Percentiles rank a stretch among this genome's conserved stretches.
Evolutionary conservation across 1,140 invertebrate species (phyloP).

Genomic region (Drosophila subobscura): DNA sequence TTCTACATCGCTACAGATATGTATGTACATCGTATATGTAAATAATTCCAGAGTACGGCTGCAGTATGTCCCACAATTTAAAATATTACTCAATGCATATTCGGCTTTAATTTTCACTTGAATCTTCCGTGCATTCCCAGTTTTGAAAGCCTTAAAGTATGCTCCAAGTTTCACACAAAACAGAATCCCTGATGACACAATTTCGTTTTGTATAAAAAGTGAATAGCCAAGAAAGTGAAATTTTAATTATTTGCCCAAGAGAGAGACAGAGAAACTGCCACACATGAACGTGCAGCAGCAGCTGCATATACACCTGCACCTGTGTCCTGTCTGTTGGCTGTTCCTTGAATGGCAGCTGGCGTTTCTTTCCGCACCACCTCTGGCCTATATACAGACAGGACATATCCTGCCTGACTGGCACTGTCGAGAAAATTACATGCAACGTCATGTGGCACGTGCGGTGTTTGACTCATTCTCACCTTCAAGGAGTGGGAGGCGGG

Average conservation of each 20-base stretch:
- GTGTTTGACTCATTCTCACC: constrained; percentile 76
- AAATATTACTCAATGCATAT: not conserved
- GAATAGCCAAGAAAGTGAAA: constrained; percentile 82
- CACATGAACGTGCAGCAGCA: not conserved
- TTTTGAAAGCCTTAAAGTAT: constrained; percentile 39
- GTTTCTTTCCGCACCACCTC: constrained; percentile 20
- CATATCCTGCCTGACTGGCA: constrained; percentile 54
- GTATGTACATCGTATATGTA: too few species aligned
- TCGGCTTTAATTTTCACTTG: constrained; percentile 23
- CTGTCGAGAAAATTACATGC: constrained; percentile 77
- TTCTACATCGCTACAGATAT: too few species aligned
- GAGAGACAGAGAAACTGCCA: not conserved
- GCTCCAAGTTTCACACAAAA: constrained; percentile 19
- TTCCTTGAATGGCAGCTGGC: constrained; percentile 71
- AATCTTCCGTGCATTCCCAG: constrained; percentile 4
- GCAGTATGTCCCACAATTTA: too few species aligned
- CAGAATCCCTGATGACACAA: constrained; percentile 70
- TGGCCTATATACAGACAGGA: constrained; percentile 76
- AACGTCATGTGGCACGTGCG: constrained; percentile 78
- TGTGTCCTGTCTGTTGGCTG: constrained; percentile 20
- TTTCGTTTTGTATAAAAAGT: constrained; percentile 70
- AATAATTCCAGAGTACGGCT: too few species aligned
- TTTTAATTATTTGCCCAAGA: constrained; percentile 79
- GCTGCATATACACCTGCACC: not conserved
- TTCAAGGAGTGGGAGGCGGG: constrained; percentile 15